phyloP scores from a whole-genome alignment of 2,888 invertebrate species.

The Temnothorax ravouxi region DNA sequence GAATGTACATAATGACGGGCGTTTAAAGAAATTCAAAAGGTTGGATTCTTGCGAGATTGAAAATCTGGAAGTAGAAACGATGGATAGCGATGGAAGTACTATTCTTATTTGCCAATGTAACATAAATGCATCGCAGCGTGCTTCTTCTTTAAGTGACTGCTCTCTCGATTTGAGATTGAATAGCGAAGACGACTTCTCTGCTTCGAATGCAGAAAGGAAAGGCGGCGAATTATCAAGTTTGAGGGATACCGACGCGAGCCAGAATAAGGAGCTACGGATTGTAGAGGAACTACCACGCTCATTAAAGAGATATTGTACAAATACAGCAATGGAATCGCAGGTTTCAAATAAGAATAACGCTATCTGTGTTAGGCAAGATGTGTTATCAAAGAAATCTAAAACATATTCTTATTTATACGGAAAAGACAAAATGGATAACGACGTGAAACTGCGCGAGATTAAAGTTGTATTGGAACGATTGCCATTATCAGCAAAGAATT shows the following conservation, averaged over 20 bases:
- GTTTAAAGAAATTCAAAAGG: slow-evolving; percentile 6
- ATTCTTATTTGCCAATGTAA: slow-evolving; percentile 70
- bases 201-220: background rate
- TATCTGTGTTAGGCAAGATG: background rate
- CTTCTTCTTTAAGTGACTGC: background rate
- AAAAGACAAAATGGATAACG: background rate
- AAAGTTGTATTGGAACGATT: slow-evolving; percentile 28
- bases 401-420: background rate
- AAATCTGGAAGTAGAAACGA: slow-evolving; percentile 21
- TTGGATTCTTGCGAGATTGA: background rate
- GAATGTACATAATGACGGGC: no score
- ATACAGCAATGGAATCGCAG: background rate
- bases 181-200: background rate
- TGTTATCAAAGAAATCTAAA: background rate
- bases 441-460: slow-evolving; percentile 1
- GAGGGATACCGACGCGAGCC: background rate
- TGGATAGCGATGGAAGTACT: slow-evolving; percentile 73
- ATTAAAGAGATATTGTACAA: background rate
- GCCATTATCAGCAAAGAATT: background rate
- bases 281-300: background rate
- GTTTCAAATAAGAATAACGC: background rate
- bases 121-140: background rate
- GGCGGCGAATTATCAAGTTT: background rate
- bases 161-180: background rate
- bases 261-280: background rate